phyloP scores from a whole-genome alignment of 2,113 vertebrate species.

The Taxidea taxus region DNA sequence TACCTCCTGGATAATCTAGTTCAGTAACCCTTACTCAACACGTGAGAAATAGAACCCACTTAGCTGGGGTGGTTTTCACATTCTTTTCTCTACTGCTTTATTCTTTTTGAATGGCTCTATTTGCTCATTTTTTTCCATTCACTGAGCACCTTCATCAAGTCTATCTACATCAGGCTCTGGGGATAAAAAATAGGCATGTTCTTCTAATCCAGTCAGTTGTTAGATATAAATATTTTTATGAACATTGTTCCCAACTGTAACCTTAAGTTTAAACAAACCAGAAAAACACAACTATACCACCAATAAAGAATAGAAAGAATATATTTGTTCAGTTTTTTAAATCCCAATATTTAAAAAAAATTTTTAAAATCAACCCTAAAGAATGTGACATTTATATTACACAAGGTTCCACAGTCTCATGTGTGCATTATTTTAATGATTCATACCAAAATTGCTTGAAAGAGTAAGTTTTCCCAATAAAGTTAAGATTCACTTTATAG shows the following conservation, averaged over 20 bases:
- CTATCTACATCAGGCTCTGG: background rate
- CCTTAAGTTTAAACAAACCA: slow-evolving; percentile 24
- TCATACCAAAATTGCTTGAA: background rate
- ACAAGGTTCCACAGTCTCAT: background rate
- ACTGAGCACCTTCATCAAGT: background rate
- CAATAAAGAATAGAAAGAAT: background rate
- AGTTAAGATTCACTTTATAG: background rate
- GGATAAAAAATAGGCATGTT: background rate
- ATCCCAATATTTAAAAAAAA: background rate
- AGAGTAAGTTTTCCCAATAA: background rate
- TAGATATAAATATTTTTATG: background rate
- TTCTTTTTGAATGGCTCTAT: slow-evolving; percentile 9
- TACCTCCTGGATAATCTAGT: background rate
- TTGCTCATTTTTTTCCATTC: background rate
- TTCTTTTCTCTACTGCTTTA: background rate
- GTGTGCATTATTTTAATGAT: background rate
- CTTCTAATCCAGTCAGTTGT: background rate
- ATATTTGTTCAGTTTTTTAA: background rate
- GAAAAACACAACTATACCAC: background rate
- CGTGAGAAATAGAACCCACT: background rate
- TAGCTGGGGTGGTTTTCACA: background rate
- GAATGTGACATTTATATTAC: background rate
- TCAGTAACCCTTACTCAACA: background rate
- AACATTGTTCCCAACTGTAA: background rate
- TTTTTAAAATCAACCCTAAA: background rate